Evolutionary conservation across 1,140 invertebrate species (phyloP), one percentile per base, ranked within the genome.

Genomic region (Drosophila kurseongensis): DNA sequence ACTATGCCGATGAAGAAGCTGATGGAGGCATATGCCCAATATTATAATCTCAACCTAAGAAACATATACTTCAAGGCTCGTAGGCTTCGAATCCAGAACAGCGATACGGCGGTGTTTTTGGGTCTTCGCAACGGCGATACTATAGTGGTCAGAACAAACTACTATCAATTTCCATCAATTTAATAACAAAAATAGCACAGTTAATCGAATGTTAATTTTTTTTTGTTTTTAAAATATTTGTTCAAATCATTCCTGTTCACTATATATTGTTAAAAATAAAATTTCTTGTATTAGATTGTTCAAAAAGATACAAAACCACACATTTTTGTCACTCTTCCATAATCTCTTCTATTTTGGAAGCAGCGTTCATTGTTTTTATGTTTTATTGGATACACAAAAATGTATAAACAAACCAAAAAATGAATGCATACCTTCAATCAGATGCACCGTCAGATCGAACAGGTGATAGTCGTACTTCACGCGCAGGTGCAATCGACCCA

Each of bases 381-480:
- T 32, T 32, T 32, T 32, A 29, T 29, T 29, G 29, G 1, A n/a
- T n/a, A 32, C 5, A 32, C 0, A 32, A 29, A 32, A 32, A 32
- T 32, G 5, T 29, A n/a, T n/a, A n/a, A n/a, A n/a, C n/a, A n/a
- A n/a, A n/a, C n/a, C n/a, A n/a, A n/a, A n/a, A n/a, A n/a, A n/a
- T 0, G 0, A 5, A 8, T 8, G 8, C 29, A n/a, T 8, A 97
- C 96, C 96, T 96, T 97, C 96, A 93, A 98, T 97, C 42, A 98
- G 92, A 93, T 97, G 96, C 23, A 98, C 96, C 65, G 97, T 95
- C 45, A 98, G 93, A 92, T 98, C 97, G 18, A 97, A 97, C 79
- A 96, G 94, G 91, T 97, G 95, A 84, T 97, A 97, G 92, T 98
- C 97, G 80, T 98, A 98, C 77, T 96, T 97, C 6, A 98, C 93